Conservation (phyloP, 2,113 vertebrate genomes). For the Phycodurus eques region DNA sequence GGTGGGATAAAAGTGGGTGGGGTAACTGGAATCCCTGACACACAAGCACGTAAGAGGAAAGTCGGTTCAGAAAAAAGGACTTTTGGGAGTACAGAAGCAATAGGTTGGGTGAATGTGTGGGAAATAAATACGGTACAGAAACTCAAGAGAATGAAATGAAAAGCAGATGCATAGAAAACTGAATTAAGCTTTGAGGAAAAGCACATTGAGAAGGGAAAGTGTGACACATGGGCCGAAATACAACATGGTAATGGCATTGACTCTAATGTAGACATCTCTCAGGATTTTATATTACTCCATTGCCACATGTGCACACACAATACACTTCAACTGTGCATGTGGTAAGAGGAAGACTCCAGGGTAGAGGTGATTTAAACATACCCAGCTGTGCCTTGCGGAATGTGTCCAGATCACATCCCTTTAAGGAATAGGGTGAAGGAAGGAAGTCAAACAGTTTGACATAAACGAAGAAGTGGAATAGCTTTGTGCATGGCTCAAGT, state of each 20-base stretch:
- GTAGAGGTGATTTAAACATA: constrained; percentile 44
- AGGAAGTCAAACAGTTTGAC: constrained; percentile 57
- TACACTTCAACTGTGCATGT: constrained; percentile 20
- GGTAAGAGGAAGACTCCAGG: constrained; percentile 32
- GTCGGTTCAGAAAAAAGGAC: constrained; percentile 22
- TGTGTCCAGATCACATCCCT: constrained; percentile 50
- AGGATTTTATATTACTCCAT: not conserved
- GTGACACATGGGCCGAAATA: constrained; percentile 50
- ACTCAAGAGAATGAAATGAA: constrained; percentile 46
- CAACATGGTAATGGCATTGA: constrained; percentile 39
- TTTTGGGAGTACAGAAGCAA: constrained; percentile 26
- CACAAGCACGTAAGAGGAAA: constrained; percentile 28
- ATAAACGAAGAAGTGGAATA: constrained; percentile 52
- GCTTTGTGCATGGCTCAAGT: constrained; percentile 14
- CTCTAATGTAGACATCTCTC: not conserved
- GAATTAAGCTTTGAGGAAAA: constrained; percentile 27
- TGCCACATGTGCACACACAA: not conserved
- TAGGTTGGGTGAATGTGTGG: constrained; percentile 32
- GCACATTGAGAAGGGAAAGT: constrained; percentile 45
- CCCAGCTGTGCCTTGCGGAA: constrained; percentile 71
- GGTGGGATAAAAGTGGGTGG: constrained; percentile 13
- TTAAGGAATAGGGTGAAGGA: constrained; percentile 27
- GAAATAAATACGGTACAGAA: constrained; percentile 34
- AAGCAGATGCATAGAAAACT: constrained; percentile 50
- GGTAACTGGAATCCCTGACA: constrained; percentile 15